Percentiles rank a stretch among this genome's conserved stretches.
Conservation (phyloP, 2,797 vertebrate genomes). For the Thripadectes ignobilis region DNA sequence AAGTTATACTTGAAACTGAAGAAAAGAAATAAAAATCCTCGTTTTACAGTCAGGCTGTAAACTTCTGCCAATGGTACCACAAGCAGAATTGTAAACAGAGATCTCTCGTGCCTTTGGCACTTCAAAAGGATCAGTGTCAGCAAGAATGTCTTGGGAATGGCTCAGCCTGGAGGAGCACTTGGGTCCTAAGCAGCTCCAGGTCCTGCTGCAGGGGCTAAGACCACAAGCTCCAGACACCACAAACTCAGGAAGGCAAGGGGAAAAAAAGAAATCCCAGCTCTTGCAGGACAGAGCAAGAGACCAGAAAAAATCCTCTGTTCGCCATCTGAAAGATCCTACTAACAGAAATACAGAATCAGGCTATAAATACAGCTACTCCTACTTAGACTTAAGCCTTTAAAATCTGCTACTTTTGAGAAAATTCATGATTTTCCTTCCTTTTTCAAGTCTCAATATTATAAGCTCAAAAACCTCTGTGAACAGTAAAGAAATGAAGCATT, state of each 20-base stretch:
- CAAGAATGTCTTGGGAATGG: not conserved
- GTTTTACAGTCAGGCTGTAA: not conserved
- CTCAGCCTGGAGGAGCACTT: not conserved
- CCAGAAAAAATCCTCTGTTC: not conserved
- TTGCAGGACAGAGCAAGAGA: not conserved
- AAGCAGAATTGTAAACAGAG: rapidly evolving
- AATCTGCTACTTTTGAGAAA: not conserved
- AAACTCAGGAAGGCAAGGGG: not conserved
- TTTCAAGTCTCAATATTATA: not conserved
- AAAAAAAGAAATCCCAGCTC: not conserved
- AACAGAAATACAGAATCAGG: not conserved
- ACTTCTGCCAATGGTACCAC: not conserved
- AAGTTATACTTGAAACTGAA: not conserved
- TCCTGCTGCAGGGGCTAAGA: not conserved
- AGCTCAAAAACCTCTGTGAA: not conserved
- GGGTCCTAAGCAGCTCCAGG: not conserved
- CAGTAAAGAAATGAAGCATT: not conserved
- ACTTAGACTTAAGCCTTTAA: not conserved
- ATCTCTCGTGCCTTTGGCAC: not conserved
- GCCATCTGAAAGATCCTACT: not conserved
- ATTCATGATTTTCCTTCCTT: not conserved
- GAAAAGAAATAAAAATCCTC: not conserved
- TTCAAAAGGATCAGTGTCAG: not conserved
- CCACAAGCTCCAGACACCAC: not conserved
- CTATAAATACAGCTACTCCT: not conserved